Percentiles rank a stretch among this genome's conserved stretches.
These are phyloP conservation scores for Castor canadensis DNA, from an alignment of 2,113 vertebrate species.

Conservation along the genomic window DNA sequence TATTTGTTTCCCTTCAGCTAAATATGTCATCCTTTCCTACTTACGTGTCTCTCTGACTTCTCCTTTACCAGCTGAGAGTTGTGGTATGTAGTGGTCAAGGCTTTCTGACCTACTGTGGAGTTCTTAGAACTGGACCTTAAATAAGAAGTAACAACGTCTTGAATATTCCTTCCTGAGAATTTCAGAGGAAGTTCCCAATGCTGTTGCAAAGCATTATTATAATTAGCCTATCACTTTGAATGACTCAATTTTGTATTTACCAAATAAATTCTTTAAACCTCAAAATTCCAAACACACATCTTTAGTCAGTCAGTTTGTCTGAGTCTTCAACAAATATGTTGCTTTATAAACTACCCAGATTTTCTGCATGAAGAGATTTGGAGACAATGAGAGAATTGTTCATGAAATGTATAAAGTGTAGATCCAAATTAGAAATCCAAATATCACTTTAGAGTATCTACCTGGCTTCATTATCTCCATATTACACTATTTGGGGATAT, in stretches of 20 bases:
- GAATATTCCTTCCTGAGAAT: constrained; percentile 48
- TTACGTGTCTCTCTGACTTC: constrained; percentile 47
- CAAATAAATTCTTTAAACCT: not conserved
- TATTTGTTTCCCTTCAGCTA: constrained; percentile 49
- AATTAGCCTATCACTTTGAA: not conserved
- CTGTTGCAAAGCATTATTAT: not conserved
- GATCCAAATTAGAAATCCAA: not conserved
- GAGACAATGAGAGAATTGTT: not conserved
- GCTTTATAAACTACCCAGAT: not conserved
- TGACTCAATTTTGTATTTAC: constrained; percentile 2
- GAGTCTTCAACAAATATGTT: not conserved
- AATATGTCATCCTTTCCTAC: not conserved
- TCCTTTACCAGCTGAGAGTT: constrained; percentile 46
- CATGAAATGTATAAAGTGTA: constrained; percentile 27
- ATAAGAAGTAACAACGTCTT: constrained; percentile 2
- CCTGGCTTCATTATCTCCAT: not conserved
- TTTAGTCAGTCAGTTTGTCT: not conserved
- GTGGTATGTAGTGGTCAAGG: not conserved
- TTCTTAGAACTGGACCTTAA: constrained; percentile 26
- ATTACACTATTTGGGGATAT: constrained; percentile 6
- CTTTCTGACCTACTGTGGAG: constrained; percentile 9
- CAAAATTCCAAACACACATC: not conserved
- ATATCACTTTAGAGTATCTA: not conserved
- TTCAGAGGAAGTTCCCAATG: constrained; percentile 25
- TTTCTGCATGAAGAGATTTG: not conserved